Base-by-base conservation (phyloP, 1,140 invertebrate genomes). In the Zophobas morio region DNA sequence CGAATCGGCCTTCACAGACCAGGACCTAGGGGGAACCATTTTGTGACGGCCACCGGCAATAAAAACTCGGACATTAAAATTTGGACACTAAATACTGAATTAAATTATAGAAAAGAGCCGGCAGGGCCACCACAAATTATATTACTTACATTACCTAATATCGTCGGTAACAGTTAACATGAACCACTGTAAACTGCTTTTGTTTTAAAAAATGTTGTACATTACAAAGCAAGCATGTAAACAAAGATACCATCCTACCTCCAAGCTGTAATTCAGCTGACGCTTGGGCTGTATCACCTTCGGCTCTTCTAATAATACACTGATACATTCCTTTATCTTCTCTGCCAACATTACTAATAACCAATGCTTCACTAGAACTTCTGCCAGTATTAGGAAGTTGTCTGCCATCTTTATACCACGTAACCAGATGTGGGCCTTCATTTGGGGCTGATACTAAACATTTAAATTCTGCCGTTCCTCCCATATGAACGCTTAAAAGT, bases 241-340 rank as follows among this genome's bases (percentile, higher is more conserved):
- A 20, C 20, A 20, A 20, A 20, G 20, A 20, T 20, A 20, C 20
- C 20, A 20, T 86, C 88, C 88, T 86, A 96, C 95, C 94, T 84
- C 94, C 95, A 42, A 96, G 87, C 82, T 93, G 90, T 35, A 96
- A 88, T 86, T 96, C 94, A 0, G 93, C 93, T 0, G 94, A 90
- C 6, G 93, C 94, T 85, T 96, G 95, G 20, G 93, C 93, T 1
- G 92, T 94, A 80, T 95, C 94, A 4, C 92, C 90, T 79, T 94
- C 93, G 33, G 92, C 90, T 73, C 92, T 86, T 71, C 91, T 89
- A 0, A 94, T 94, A 78, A 96, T 90, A 84, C 94, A 96, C 83
- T 95, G 94, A 86, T 96, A 96, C 93, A 96, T 96, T 76, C 95
- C 95, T 79, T 93, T 88, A 86, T 94, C 93, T 81, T 94, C 92